Conservation (phyloP, 2,113 vertebrate species). For the Syngnathoides biaculeatus region DNA sequence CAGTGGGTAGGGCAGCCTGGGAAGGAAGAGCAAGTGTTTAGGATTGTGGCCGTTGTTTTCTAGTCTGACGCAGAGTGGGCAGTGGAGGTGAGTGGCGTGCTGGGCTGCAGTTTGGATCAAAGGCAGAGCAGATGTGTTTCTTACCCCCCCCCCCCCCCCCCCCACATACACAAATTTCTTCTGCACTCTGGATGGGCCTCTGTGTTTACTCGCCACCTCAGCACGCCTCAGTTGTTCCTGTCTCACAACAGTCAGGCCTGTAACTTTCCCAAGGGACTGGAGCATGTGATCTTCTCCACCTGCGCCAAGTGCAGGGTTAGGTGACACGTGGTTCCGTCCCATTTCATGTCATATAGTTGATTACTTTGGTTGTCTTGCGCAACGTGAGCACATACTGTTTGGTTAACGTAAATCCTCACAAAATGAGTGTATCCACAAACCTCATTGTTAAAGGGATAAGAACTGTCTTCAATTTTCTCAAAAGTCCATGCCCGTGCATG, state of each 20-base stretch:
- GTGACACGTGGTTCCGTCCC: slow-evolving; percentile 11
- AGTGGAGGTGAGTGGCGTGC: slow-evolving; percentile 71
- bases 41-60: slow-evolving; percentile 62
- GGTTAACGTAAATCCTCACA: slow-evolving; percentile 37
- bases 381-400: slow-evolving; percentile 22
- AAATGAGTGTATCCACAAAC: slow-evolving; percentile 48
- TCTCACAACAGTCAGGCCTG: slow-evolving; percentile 55
- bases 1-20: slow-evolving; percentile 54
- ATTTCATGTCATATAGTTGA: slow-evolving; percentile 7
- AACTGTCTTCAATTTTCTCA: slow-evolving; percentile 44
- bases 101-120: slow-evolving; percentile 72
- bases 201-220: slow-evolving; percentile 75
- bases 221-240: slow-evolving; percentile 61
- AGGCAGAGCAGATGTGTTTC: slow-evolving; percentile 76
- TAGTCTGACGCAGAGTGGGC: slow-evolving; percentile 69
- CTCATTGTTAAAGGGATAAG: slow-evolving; percentile 48
- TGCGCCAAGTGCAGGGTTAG: slow-evolving; percentile 15
- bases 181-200: slow-evolving; percentile 53
- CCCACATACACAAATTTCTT: slow-evolving; percentile 2
- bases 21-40: slow-evolving; percentile 56
- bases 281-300: slow-evolving; percentile 30
- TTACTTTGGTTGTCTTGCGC: slow-evolving; percentile 10
- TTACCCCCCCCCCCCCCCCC: slow-evolving; percentile 27
- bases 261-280: slow-evolving; percentile 53
- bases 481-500: slow-evolving; percentile 59